Evolutionary conservation across 2,113 vertebrate genomes (phyloP), one percentile per base, ranked within the genome.

Genomic region (Istiophorus platypterus): DNA sequence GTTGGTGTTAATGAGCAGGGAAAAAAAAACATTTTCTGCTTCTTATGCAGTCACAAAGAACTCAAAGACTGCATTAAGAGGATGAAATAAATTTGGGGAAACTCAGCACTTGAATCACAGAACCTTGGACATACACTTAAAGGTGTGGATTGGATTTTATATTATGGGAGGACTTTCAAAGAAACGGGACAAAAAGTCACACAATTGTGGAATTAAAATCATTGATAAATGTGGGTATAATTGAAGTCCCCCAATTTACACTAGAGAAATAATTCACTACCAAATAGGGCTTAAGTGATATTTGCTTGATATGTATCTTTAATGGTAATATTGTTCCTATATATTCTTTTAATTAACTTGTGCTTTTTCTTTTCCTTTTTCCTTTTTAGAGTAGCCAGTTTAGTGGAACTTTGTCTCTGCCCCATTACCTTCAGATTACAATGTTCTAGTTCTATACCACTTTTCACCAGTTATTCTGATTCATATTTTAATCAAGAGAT

Each of bases 1-100:
- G 66, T 42, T 51, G 31, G 26, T 41, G 66, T 42, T 78, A 81
- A 86, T n/a, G 37, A 82, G 51, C 20, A 45, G 31, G n/a, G 54
- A 14, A 45, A 73, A 45, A 73, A 49, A 76, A 64, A 61, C 27
- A n/a, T 41, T 54, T 76, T 47, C 57, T 70, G 24, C 45, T 18
- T 22, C 42, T 27, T 67, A 17, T 49, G 61, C 10, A 15, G 42
- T 76, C 37, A 68, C 34, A 54, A 31, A 31, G 22, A 81, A 56
- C 14, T 67, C 45, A 63, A 71, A 45, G 24, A 65, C 39, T 31
- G 42, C 76, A 68, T 9, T 42, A 57, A 68, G 13, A 54, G 34
- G 18, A 62, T 52, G 26, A 49, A 27, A 18, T 39, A 61, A 72
- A 57, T 57, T 34, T 34, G 18, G 72, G 42, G 24, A 72, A 81